These are phyloP conservation scores for Spea hammondii DNA, from an alignment of 2,797 vertebrate genomes.

Conservation along the genomic window DNA sequence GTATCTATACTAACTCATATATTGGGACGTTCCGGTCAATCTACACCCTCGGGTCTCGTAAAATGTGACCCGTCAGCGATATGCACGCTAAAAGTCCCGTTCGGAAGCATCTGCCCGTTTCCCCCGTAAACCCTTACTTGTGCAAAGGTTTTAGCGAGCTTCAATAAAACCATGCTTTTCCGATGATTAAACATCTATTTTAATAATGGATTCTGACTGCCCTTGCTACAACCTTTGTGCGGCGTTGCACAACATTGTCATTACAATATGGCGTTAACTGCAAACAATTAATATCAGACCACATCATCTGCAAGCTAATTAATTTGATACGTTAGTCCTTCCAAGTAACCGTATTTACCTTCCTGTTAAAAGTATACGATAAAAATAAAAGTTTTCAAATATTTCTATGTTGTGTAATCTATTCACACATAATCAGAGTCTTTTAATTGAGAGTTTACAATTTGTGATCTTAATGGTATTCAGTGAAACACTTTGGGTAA, in stretches of 20 bases:
- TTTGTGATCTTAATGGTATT: conserved; percentile 38
- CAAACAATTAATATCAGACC: not conserved
- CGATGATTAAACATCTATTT: conserved; percentile 33
- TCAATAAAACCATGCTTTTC: conserved; percentile 26
- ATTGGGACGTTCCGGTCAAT: no score
- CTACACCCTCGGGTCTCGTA: no score
- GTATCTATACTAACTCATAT: no score
- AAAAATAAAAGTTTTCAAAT: no score
- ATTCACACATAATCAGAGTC: not conserved
- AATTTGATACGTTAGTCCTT: not conserved
- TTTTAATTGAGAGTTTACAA: conserved; percentile 25
- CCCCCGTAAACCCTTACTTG: not conserved
- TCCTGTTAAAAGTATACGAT: no score
- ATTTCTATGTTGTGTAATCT: not conserved
- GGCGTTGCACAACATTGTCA: not conserved
- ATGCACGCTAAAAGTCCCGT: no score
- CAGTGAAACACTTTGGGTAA: conserved; percentile 21
- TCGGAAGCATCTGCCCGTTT: not conserved
- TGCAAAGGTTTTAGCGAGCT: conserved; percentile 2
- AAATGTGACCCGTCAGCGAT: no score
- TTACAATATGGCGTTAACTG: conserved; percentile 11
- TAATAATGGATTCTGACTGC: conserved; percentile 21
- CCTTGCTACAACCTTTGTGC: conserved; percentile 36
- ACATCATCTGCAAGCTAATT: conserved; percentile 21
- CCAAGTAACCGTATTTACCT: no score